Evolutionary conservation across 1,140 invertebrate genomes (phyloP), one percentile per base, ranked within the genome.

Genomic region (Orchesella cincta): DNA sequence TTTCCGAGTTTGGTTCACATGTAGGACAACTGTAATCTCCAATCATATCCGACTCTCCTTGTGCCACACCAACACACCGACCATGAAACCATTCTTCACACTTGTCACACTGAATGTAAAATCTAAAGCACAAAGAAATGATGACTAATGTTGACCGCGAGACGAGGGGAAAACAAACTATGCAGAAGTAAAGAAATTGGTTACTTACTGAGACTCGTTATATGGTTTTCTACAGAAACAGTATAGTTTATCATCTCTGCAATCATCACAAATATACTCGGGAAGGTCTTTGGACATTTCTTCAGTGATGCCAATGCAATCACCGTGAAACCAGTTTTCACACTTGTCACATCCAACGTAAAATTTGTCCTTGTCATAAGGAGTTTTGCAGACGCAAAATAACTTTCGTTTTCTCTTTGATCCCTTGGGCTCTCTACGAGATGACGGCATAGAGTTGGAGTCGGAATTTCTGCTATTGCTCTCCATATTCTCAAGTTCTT

Each of bases 21-120:
- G 93, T 94, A 0, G 96, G 96, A 88, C 97, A 99, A 78, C 97
- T 91, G 83, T 98, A 99, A 82, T 96, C 95, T 83, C 97, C 95
- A 79, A 98, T 96, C 83, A 93, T 92, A 83, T 97, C 94, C 5
- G 95, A 96, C 85, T 98, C 96, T 1, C 92, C 93, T 84, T 97
- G 94, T 35, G 98, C 87, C 83, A 98, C 96, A 16, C 96, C 97
- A 12, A 99, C 96, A 86, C 98, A 99, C 73, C 94, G 89, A 2
- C 97, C 97, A 85, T 99, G 98, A 87, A 98, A 99, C 98, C 98
- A 99, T 86, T 98, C 96, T 86, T 98, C 94, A 87, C 98, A 99
- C 72, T 92, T 91, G 86, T 99, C 97, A 86, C 98, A 99, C 83
- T 95, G 97, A 83, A 99, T 98, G 85, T 96, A 97, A 89, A 97